These are phyloP conservation scores for Protaetia brevitarsis DNA, from an alignment of 1,140 invertebrate species.

Conservation along the genomic window DNA sequence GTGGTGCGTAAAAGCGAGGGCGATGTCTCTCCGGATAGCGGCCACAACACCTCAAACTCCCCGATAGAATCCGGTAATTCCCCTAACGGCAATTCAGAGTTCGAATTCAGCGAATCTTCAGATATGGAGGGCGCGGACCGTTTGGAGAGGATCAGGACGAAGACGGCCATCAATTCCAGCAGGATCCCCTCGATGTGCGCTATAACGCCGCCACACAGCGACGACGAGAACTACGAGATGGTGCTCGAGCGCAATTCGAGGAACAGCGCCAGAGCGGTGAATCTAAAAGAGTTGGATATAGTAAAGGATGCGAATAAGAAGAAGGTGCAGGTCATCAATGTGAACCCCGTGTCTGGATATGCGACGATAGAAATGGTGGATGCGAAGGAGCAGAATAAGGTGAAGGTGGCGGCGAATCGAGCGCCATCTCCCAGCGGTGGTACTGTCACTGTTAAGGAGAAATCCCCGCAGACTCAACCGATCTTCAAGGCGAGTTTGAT, in stretches of 20 bases:
- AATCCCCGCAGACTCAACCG: slow-evolving; percentile 42
- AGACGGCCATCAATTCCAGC: slow-evolving; percentile 82
- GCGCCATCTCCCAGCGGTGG: slow-evolving; percentile 47
- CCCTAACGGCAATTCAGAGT: slow-evolving; percentile 66
- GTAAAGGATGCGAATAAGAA: not conserved
- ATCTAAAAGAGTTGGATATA: slow-evolving; percentile 25
- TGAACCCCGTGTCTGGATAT: slow-evolving; percentile 55
- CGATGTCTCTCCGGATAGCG: slow-evolving; percentile 71
- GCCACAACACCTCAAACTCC: slow-evolving; percentile 76
- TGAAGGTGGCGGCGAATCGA: slow-evolving; percentile 26
- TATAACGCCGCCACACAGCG: slow-evolving; percentile 82
- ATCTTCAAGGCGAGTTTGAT: slow-evolving; percentile 52
- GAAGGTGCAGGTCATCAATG: slow-evolving; percentile 50
- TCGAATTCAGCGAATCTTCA: slow-evolving; percentile 76
- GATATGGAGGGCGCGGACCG: slow-evolving; percentile 80
- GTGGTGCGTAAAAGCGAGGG: slow-evolving; percentile 63
- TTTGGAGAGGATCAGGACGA: slow-evolving; percentile 78
- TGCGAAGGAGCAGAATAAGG: slow-evolving; percentile 16
- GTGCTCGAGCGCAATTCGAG: not conserved
- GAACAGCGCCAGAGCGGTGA: slow-evolving; percentile 19
- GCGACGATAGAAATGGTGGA: slow-evolving; percentile 51
- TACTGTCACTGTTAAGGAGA: slow-evolving; percentile 45
- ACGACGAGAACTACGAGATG: slow-evolving; percentile 63
- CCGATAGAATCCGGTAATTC: slow-evolving; percentile 71
- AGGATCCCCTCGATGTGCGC: slow-evolving; percentile 91